Percentiles rank a stretch among this genome's conserved stretches.
Evolutionary conservation across 2,888 invertebrate genomes (phyloP).

Genomic region (Meiosimyza platycephala): DNA sequence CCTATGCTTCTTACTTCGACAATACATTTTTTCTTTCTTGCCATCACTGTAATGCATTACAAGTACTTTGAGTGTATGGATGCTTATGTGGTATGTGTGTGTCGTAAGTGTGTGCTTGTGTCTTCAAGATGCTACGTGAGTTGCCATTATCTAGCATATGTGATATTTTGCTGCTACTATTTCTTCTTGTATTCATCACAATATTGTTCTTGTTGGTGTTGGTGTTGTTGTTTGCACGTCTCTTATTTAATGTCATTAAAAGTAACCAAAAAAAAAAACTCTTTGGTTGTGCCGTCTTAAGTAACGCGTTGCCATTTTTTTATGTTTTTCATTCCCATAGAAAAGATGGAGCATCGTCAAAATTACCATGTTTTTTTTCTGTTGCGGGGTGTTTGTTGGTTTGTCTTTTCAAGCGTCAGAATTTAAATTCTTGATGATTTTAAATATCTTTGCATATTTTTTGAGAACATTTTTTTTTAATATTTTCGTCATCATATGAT

Average conservation of each 20-base stretch:
- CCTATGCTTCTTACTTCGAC: no score
- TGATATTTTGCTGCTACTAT: neutral
- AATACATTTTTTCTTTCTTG: no score
- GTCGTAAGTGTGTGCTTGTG: neutral
- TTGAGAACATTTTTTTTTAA: no score
- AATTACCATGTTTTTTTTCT: no score
- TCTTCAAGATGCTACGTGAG: neutral
- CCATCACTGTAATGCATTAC: no score
- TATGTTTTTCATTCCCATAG: neutral
- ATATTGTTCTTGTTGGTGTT: neutral
- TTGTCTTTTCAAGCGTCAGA: no score
- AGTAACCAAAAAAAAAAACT: neutral
- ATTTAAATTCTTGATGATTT: no score
- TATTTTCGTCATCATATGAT: no score
- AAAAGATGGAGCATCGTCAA: no score
- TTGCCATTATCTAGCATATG: slow-evolving; percentile 2
- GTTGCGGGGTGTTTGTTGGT: no score
- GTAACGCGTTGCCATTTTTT: slow-evolving; percentile 11
- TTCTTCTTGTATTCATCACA: neutral
- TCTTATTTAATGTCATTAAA: slow-evolving; percentile 17
- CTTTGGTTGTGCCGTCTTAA: neutral
- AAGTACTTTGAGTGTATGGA: no score
- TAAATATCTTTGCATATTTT: no score
- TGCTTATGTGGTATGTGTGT: neutral
- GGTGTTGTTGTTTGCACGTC: neutral